Evolutionary conservation across 2,888 invertebrate genomes (phyloP).

Genomic region (Deilephila elpenor): DNA sequence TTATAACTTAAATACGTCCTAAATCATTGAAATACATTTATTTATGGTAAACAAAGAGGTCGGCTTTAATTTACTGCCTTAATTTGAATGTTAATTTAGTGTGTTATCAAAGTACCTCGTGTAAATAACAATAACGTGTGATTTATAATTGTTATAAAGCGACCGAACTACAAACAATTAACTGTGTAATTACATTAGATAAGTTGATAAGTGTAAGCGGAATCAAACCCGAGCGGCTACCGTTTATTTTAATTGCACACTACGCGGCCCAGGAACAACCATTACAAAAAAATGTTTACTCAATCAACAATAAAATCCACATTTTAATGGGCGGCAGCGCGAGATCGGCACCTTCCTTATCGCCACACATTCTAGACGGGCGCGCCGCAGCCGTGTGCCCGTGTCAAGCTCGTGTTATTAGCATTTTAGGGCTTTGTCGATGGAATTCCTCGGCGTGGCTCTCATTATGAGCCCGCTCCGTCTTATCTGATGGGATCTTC

Average conservation of each 20-base stretch:
- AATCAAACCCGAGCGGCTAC: slow-evolving; percentile 28
- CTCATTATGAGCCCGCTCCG: slow-evolving; percentile 60
- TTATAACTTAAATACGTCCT: slow-evolving; percentile 4
- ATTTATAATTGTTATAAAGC: slow-evolving; percentile 19
- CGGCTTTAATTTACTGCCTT: slow-evolving; percentile 2
- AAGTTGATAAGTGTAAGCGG: slow-evolving; percentile 21
- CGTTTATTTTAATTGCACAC: slow-evolving; percentile 29
- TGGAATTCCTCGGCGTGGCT: slow-evolving; percentile 57
- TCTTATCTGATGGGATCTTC: slow-evolving; percentile 74
- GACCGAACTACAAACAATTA: slow-evolving; percentile 21
- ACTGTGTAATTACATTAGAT: slow-evolving; percentile 25
- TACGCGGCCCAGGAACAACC: slow-evolving; percentile 18
- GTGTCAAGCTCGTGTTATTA: slow-evolving; percentile 58
- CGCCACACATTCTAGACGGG: slow-evolving; percentile 36
- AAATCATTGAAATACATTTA: slow-evolving; percentile 27
- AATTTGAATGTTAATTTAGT: slow-evolving; percentile 18
- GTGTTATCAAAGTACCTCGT: slow-evolving; percentile 23
- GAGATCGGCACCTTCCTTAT: slow-evolving; percentile 64
- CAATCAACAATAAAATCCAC: slow-evolving; percentile 64
- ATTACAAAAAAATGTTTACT: slow-evolving; percentile 50
- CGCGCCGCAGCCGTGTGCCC: slow-evolving; percentile 31
- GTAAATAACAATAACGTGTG: slow-evolving; percentile 26
- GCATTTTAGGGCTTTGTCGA: slow-evolving; percentile 64
- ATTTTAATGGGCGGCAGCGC: slow-evolving; percentile 63
- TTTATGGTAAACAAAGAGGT: slow-evolving; percentile 21